Conservation (phyloP, 2,888 invertebrate genomes). For the Marronus borbonicus region DNA sequence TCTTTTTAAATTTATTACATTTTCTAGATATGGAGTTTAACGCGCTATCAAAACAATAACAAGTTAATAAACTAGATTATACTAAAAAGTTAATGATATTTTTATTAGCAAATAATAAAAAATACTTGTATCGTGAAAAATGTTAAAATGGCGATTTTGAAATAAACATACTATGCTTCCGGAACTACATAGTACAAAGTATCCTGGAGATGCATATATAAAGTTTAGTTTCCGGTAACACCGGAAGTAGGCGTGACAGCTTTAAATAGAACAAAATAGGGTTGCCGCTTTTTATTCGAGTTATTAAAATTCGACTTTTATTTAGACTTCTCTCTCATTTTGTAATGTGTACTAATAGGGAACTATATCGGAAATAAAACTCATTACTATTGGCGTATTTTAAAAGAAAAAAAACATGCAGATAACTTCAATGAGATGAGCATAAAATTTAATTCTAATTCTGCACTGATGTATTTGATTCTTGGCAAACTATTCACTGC, state of each 20-base stretch:
- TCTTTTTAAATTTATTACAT: too few relatives aligned
- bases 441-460: neutral
- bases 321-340: neutral
- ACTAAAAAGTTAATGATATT: too few relatives aligned
- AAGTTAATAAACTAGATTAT: too few relatives aligned
- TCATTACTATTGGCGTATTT: neutral
- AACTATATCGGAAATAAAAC: neutral
- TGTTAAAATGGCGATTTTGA: too few relatives aligned
- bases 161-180: too few relatives aligned
- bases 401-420: too few relatives aligned
- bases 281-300: neutral
- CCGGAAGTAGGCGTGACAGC: neutral
- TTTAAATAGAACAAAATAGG: constrained; percentile 2
- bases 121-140: too few relatives aligned
- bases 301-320: neutral
- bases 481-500: neutral
- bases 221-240: neutral
- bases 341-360: neutral
- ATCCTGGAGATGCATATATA: too few relatives aligned
- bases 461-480: neutral
- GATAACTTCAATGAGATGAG: neutral
- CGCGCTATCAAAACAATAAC: too few relatives aligned
- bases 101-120: too few relatives aligned
- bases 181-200: too few relatives aligned
- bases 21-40: too few relatives aligned